Evolutionary conservation across 2,113 vertebrate species (phyloP).

Genomic region (Vombatus ursinus): DNA sequence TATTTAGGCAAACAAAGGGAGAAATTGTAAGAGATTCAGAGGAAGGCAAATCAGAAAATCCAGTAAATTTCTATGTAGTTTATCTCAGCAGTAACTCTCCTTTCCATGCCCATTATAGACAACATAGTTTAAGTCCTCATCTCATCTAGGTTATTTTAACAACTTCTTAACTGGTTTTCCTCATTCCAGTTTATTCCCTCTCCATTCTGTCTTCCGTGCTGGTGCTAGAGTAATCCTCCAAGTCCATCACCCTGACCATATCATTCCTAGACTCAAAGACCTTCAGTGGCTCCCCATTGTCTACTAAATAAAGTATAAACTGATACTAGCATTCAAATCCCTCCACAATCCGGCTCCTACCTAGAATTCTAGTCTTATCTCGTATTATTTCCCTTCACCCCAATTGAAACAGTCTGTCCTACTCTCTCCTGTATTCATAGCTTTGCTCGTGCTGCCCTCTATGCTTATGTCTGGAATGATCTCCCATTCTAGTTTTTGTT

Average conservation of each 20-base stretch:
- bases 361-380: neutral
- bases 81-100: neutral
- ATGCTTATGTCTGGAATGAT: neutral
- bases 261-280: neutral
- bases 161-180: neutral
- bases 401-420: neutral
- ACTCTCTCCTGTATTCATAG: neutral
- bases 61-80: neutral
- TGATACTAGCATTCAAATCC: neutral
- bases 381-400: neutral
- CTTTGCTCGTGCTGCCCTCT: neutral
- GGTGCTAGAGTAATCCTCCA: neutral
- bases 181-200: neutral
- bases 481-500: neutral
- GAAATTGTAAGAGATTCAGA: constrained; percentile 28
- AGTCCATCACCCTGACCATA: neutral
- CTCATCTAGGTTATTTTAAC: neutral
- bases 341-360: neutral
- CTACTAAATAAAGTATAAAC: neutral
- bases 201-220: neutral
- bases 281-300: neutral
- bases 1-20: constrained; percentile 16
- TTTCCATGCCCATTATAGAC: neutral
- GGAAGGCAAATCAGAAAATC: constrained; percentile 3
- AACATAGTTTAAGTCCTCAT: neutral